phyloP scores from a whole-genome alignment of 2,888 invertebrate genomes.

The Ectobius pallidus region DNA sequence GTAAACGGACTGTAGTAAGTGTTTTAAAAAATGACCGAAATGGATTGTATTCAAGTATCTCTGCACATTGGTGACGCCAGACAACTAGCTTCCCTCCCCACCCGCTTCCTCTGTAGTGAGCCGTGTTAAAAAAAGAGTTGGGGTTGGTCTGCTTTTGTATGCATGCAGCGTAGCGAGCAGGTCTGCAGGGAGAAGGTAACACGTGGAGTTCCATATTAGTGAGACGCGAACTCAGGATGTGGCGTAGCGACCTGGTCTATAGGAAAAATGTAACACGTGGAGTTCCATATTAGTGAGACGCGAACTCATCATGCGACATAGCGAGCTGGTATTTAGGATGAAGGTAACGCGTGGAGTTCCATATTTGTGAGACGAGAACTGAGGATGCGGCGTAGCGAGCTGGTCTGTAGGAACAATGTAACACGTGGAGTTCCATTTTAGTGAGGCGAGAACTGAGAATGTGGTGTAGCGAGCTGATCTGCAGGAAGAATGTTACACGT shows the following conservation, averaged over 20 bases:
- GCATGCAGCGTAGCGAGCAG: conserved; percentile 19
- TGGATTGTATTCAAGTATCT: conserved; percentile 29
- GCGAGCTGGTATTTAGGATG: conserved; percentile 10
- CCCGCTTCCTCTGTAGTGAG: conserved; percentile 23
- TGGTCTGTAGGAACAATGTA: conserved; percentile 23
- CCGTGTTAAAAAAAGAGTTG: conserved; percentile 20
- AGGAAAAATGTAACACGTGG: conserved; percentile 20
- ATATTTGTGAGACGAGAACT: not conserved
- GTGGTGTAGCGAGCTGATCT: too few species aligned
- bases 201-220: not conserved
- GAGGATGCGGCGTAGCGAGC: conserved; percentile 19
- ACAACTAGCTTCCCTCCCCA: conserved; percentile 24
- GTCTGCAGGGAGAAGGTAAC: conserved; percentile 26
- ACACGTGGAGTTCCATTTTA: not conserved
- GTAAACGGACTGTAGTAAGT: not conserved
- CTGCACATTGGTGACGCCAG: conserved; percentile 1
- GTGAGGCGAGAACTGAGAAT: not conserved
- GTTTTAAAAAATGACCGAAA: conserved; percentile 28
- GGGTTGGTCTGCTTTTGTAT: conserved; percentile 25
- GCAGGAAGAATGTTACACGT: too few species aligned
- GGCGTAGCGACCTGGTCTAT: conserved; percentile 19
- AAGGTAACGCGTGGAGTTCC: conserved; percentile 10
- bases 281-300: not conserved
- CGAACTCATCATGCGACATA: conserved; percentile 7
- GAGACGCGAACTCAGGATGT: not conserved